Conservation (phyloP, 2,888 invertebrate species). For the Drosophila mimetica region DNA sequence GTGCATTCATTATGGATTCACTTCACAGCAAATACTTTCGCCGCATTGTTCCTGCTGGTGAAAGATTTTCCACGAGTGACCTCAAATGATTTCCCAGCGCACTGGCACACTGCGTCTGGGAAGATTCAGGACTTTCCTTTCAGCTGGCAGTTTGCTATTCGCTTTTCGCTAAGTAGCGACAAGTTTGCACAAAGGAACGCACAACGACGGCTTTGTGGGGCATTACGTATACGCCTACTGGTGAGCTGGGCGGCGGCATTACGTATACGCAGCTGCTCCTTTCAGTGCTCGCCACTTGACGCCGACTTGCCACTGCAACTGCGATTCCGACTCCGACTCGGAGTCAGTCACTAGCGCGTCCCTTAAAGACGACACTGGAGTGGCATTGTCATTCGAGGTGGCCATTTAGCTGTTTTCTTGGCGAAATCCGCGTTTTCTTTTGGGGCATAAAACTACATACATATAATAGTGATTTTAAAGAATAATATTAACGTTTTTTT, state of each 20-base stretch:
- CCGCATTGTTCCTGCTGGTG: slow-evolving; percentile 14
- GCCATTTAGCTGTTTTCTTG: slow-evolving; percentile 10
- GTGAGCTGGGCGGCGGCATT: slow-evolving; percentile 3
- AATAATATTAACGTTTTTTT: too few relatives aligned
- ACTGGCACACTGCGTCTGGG: not conserved
- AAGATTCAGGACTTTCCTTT: slow-evolving; percentile 8
- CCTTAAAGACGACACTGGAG: slow-evolving; percentile 20
- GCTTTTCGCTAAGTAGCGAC: slow-evolving; percentile 60
- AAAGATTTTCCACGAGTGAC: slow-evolving; percentile 37
- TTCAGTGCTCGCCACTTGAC: slow-evolving; percentile 57
- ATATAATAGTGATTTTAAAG: too few relatives aligned
- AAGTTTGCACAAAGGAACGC: slow-evolving; percentile 37
- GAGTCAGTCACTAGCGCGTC: slow-evolving; percentile 15
- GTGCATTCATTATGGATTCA: slow-evolving; percentile 43
- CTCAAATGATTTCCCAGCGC: slow-evolving; percentile 43
- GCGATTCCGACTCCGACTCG: not conserved
- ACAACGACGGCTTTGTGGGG: slow-evolving; percentile 4
- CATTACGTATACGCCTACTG: slow-evolving; percentile 53
- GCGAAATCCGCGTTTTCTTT: not conserved
- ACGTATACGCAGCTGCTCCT: slow-evolving; percentile 52
- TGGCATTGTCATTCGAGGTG: slow-evolving; percentile 11
- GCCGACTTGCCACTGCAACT: slow-evolving; percentile 13
- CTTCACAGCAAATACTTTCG: slow-evolving; percentile 26
- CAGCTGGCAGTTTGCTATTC: slow-evolving; percentile 43
- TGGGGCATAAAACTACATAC: too few relatives aligned